A percentile compares a stretch with the other conserved stretches of the same genome.
These are phyloP conservation scores for Empidonax traillii DNA, from an alignment of 2,113 vertebrate genomes.

Conservation along the genomic window DNA sequence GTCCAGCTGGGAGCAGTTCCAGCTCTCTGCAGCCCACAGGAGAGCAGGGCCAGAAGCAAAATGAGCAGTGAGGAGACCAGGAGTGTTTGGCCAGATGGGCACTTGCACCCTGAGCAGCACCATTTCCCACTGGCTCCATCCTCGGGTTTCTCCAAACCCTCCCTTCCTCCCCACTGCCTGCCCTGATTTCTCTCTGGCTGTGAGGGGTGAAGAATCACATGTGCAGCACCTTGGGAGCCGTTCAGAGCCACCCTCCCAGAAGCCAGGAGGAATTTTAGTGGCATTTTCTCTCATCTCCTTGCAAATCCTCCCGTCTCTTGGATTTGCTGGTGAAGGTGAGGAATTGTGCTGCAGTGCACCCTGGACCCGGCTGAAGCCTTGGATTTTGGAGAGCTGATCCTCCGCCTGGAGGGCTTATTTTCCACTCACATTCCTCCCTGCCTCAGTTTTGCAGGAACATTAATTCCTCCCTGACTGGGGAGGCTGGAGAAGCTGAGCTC, in stretches of 20 bases:
- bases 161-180: background rate
- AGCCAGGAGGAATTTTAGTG: fast-evolving
- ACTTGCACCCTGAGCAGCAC: background rate
- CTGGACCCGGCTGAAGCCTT: background rate
- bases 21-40: background rate
- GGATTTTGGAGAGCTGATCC: background rate
- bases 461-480: background rate
- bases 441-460: background rate
- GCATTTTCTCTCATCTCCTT: background rate
- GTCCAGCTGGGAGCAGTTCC: background rate
- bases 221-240: fast-evolving
- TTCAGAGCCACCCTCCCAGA: background rate
- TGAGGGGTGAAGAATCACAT: background rate
- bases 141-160: background rate
- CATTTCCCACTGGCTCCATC: background rate
- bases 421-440: background rate
- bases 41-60: background rate
- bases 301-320: background rate
- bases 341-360: fast-evolving
- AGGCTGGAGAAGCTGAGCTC: constrained; percentile 33
- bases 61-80: background rate
- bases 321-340: background rate
- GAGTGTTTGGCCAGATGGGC: background rate
- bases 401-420: background rate
- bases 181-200: background rate